Base-by-base conservation (phyloP, 2,888 invertebrate species). In the Bhutanitis thaidina region DNA sequence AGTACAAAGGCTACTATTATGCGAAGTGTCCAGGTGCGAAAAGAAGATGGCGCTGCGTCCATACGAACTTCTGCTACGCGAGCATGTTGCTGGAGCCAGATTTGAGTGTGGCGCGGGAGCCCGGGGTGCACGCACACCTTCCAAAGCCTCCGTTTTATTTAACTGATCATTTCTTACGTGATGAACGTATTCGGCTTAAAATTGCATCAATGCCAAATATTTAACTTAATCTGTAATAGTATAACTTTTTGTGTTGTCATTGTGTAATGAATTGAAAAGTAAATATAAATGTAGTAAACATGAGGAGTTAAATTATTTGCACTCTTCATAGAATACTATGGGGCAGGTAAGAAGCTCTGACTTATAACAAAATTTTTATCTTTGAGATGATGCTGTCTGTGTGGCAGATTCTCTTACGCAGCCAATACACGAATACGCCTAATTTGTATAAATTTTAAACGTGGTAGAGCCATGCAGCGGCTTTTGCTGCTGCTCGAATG, bases 11-110 rank as follows among this genome's bases (percentile, higher is more conserved):
- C 1, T 58, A 62, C 38, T 61, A 58, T 39, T 69, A 64, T 35
- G 43, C 65, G 3, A 64, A 54, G 35, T 43, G 49, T 8, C 43
- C 56, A 0, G 35, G 41, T 7, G 56, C 54, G 35, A 54, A 41
- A 50, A 66, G 64, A 15, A 65, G 73, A 46, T 81, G 81, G 81
- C 58, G 81, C 1, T 81, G 81, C 46, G 69, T 80, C 25, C 74
- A 78, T 49, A 81, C 80, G 0, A 75, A 66, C 41, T 59, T 49
- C 0, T 81, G 81, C 43, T 78, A 56, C 46, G 71, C 71, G 0
- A 58, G 67, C 0, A 35, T 44, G 20, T 20, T 36, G 25, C 25
- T 35, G 0, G 8, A 44, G 9, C 5, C 35, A 2, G 30, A 37
- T n/a, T 7, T 46, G 16, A 29, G 10, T 3, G 14, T 46, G 9